phyloP scores from a whole-genome alignment of 2,113 vertebrate genomes.

The Synchiropus splendidus region DNA sequence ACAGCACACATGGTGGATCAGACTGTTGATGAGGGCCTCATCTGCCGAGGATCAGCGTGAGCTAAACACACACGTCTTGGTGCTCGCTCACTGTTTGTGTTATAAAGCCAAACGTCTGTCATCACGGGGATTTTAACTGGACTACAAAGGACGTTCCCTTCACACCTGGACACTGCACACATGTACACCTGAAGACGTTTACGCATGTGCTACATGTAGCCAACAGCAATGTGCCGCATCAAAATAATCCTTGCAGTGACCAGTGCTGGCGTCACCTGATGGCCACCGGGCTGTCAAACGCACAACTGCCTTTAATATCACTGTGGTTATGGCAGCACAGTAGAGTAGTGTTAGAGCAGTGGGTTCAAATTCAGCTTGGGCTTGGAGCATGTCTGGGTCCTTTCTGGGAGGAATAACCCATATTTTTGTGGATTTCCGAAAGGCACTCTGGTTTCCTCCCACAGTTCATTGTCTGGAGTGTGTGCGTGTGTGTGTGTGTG shows the following conservation, averaged over 20 bases:
- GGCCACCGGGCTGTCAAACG: slow-evolving; percentile 15
- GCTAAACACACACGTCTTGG: slow-evolving; percentile 1
- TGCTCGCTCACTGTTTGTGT: slow-evolving; percentile 7
- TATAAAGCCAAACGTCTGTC: slow-evolving; percentile 35
- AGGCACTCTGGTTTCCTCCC: too few species aligned
- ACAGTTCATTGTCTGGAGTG: too few species aligned
- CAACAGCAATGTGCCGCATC: slow-evolving; percentile 29
- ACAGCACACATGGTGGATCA: slow-evolving; percentile 11
- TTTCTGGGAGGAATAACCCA: too few species aligned
- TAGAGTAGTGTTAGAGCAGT: too few species aligned
- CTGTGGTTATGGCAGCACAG: too few species aligned
- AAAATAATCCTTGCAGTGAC: slow-evolving; percentile 48
- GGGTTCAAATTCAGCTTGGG: too few species aligned
- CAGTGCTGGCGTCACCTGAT: slow-evolving; percentile 13
- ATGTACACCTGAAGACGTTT: slow-evolving; percentile 7
- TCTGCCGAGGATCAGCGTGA: slow-evolving; percentile 18
- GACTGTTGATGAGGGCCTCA: slow-evolving; percentile 38
- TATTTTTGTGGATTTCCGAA: too few species aligned
- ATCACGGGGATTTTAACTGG: slow-evolving; percentile 25
- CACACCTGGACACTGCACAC: slow-evolving; percentile 46
- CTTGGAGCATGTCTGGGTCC: too few species aligned
- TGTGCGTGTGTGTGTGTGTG: too few species aligned
- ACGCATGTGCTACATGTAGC: slow-evolving; percentile 42
- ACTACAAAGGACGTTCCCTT: slow-evolving; percentile 36
- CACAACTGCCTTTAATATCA: too few species aligned